phyloP scores from a whole-genome alignment of 2,797 vertebrate genomes.

The Danio tinwini region DNA sequence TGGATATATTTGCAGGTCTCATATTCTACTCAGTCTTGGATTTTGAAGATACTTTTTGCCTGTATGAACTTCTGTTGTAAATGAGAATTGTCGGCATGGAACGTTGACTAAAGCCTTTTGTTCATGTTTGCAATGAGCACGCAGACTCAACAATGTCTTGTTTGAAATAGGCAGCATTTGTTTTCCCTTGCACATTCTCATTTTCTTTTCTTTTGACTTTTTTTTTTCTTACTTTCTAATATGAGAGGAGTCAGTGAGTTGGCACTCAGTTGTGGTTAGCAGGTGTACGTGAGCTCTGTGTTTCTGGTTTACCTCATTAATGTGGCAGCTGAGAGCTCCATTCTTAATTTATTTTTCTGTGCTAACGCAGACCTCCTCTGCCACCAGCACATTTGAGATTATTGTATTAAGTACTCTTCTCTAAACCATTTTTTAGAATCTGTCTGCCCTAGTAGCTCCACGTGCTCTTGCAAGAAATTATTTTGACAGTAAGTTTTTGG shows the following conservation, averaged over 20 bases:
- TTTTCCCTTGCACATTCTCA: constrained; percentile 7
- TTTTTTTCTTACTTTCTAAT: constrained; percentile 36
- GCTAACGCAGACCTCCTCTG: constrained; percentile 25
- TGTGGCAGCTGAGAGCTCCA: constrained; percentile 42
- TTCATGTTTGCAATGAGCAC: not conserved
- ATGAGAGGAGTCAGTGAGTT: constrained; percentile 33
- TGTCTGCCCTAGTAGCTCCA: not conserved
- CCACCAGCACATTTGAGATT: constrained; percentile 32
- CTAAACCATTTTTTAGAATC: constrained; percentile 14
- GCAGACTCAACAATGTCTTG: not conserved
- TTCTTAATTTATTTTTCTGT: constrained; percentile 53
- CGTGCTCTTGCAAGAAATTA: constrained; percentile 40
- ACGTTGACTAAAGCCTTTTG: not conserved
- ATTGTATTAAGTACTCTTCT: constrained; percentile 46
- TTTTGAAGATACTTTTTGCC: not conserved
- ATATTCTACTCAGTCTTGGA: not conserved
- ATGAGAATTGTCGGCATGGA: not conserved
- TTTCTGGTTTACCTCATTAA: constrained; percentile 40
- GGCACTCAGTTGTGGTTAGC: constrained; percentile 32
- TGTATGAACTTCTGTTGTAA: not conserved
- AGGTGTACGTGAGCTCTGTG: constrained; percentile 40
- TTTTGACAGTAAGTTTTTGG: not conserved
- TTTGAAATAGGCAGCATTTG: constrained; percentile 9
- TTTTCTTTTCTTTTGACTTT: constrained; percentile 43
- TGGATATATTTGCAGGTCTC: not conserved